Evolutionary conservation across 2,113 vertebrate species (phyloP).

Genomic region (Phoxinus phoxinus): DNA sequence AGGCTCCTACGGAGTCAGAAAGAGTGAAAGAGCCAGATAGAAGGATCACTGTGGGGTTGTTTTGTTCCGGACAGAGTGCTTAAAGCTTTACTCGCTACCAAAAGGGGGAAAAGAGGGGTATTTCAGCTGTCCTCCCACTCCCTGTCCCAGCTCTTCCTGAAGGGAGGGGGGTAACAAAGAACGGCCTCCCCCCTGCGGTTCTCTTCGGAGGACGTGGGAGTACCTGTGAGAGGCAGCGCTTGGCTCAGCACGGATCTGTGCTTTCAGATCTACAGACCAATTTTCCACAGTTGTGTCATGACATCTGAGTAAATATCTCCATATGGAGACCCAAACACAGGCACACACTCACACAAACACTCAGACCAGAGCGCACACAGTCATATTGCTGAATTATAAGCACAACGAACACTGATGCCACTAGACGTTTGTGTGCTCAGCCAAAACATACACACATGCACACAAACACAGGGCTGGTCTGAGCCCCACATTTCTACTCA

Average conservation of each 20-base stretch:
- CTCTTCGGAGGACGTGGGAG: constrained; percentile 52
- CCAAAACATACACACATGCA: constrained; percentile 48
- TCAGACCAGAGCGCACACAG: neutral
- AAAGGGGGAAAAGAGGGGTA: constrained; percentile 13
- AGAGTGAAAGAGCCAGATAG: constrained; percentile 21
- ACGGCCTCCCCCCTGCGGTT: constrained; percentile 30
- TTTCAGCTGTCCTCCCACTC: constrained; percentile 61
- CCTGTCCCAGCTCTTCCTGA: constrained; percentile 58
- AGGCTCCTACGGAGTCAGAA: constrained; percentile 47
- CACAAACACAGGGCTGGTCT: constrained; percentile 31
- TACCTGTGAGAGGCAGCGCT: constrained; percentile 50
- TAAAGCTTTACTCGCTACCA: constrained; percentile 23
- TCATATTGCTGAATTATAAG: constrained; percentile 20
- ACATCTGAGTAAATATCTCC: constrained; percentile 43
- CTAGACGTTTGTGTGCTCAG: constrained; percentile 32
- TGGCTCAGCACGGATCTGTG: constrained; percentile 16
- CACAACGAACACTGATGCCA: constrained; percentile 22
- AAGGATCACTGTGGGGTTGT: constrained; percentile 31
- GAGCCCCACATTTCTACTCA: constrained; percentile 18
- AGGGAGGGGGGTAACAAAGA: constrained; percentile 47
- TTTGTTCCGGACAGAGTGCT: constrained; percentile 51
- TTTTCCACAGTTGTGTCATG: constrained; percentile 40
- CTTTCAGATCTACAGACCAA: constrained; percentile 37
- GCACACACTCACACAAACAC: constrained; percentile 1
- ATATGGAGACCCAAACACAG: constrained; percentile 35